Base-by-base conservation (phyloP, 2,797 vertebrate genomes). In the Melanotaenia boesemani region DNA sequence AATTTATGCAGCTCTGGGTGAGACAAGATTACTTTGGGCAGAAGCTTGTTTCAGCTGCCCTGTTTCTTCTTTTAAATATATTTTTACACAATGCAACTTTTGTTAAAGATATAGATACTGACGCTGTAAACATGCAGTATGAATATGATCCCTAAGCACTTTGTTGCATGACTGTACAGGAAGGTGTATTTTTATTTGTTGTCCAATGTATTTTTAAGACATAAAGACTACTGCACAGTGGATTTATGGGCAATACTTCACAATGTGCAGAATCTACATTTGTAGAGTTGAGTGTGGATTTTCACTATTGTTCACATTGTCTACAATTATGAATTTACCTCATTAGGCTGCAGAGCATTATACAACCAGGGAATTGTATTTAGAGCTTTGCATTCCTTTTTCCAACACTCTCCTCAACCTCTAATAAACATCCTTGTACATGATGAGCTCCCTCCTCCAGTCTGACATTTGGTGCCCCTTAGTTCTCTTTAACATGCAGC, bases 391-490 rank as follows among this genome's bases (percentile, higher is more conserved):
- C 44, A 55, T 69, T 62, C 44, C 58, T 72, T 69, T 55, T 37
- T 52, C 61, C 59, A 26, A 55, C 36, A 55, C 37, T 37, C 5
- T 9, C 32, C 41, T 18, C 10, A 26, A 69, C 64, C 30, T 70
- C 20, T 72, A 63, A 82, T 72, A 55, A 86, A 59, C 55, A 77
- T 50, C 64, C 36, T 54, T 74, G 56, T 9, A 50, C 67, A 76
- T 63, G 54, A 62, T 67, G 57, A 34, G 1, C 36, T 54, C 46
- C 52, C 59, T 60, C 59, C 66, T 80, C 58, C 54, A 39, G 15
- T 70, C 72, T 74, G 76, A 72, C 72, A 79, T 61, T 18, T n/a
- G 22, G 28, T 79, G 73, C 80, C 80, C 79, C 65, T 66, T 39
- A 16, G 54, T 54, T 63, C 79, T 78, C 61, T 67, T 5, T 66